A percentile compares a stretch with the other conserved stretches of the same genome.
Evolutionary conservation across 37 sponge, comb jelly and placozoan species (phyloP).

Genomic region (Mnemiopsis leidyi): DNA sequence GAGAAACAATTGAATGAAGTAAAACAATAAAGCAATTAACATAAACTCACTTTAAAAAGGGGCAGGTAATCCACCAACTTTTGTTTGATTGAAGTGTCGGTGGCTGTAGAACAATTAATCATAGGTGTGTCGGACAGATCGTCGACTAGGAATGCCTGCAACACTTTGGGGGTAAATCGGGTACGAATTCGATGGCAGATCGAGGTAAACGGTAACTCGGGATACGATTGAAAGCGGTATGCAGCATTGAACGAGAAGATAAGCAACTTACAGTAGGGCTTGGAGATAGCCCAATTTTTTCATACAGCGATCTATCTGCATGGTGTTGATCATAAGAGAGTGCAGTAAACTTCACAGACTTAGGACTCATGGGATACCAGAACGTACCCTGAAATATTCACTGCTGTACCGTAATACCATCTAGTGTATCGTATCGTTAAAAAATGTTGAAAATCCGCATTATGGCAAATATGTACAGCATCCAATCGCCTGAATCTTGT

Average conservation of each 20-base stretch:
- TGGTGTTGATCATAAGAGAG: neutral
- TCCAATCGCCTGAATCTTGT: no score
- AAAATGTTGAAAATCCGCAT: no score
- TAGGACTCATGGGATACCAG: neutral
- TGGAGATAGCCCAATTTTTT: no score
- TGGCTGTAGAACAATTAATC: neutral
- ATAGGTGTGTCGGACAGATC: neutral
- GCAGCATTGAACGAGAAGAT: neutral
- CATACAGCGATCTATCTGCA: no score
- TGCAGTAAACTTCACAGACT: neutral
- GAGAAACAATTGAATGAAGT: no score
- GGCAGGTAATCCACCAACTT: neutral
- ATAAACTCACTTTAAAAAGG: neutral
- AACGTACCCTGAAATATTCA: neutral
- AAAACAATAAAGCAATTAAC: neutral
- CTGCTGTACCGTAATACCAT: no score
- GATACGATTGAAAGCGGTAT: no score
- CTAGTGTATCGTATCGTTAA: no score
- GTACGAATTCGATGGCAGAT: no score
- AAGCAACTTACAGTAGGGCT: neutral
- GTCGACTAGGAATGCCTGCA: neutral
- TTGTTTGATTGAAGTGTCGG: neutral
- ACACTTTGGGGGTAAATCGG: neutral
- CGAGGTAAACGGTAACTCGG: no score
- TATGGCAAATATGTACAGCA: no score